Conservation (phyloP, 2,888 invertebrate genomes). For the Nyleta sp. region DNA sequence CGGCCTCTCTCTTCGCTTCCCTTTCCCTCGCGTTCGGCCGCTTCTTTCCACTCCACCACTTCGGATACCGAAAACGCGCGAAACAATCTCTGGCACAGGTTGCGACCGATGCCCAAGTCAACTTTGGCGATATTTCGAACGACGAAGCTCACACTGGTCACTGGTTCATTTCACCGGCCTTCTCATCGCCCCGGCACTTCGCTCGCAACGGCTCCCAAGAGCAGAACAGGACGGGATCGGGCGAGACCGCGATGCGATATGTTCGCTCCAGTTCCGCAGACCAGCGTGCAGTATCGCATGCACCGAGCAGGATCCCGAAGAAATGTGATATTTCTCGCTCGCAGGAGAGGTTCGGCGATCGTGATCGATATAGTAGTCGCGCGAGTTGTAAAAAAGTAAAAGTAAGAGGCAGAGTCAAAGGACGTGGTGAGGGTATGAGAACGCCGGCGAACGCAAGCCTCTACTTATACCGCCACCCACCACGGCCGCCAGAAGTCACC, state of each 20-base stretch:
- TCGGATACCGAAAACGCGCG: constrained; percentile 28
- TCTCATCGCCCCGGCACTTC: constrained; percentile 57
- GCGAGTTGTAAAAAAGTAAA: constrained; percentile 75
- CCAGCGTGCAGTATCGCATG: constrained; percentile 47
- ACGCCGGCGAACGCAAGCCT: constrained; percentile 80
- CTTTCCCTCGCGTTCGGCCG: constrained; percentile 48
- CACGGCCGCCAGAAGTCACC: constrained; percentile 76
- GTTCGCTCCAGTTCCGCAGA: constrained; percentile 47
- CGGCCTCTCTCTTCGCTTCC: constrained; percentile 54
- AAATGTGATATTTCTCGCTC: constrained; percentile 64
- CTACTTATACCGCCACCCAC: constrained; percentile 82
- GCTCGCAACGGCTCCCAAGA: background rate
- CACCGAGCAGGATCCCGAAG: constrained; percentile 55
- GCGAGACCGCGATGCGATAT: too few relatives aligned
- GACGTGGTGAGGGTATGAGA: constrained; percentile 82
- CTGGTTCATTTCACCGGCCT: constrained; percentile 42
- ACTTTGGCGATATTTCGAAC: too few relatives aligned
- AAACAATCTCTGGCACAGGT: too few relatives aligned
- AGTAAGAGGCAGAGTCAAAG: constrained; percentile 80
- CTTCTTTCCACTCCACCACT: constrained; percentile 43
- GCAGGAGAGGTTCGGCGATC: constrained; percentile 63
- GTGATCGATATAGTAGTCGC: constrained; percentile 66
- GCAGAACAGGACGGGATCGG: too few relatives aligned
- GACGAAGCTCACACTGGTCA: too few relatives aligned
- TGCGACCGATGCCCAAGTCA: too few relatives aligned